These are phyloP conservation scores for Seriola rivoliana DNA, from an alignment of 2,113 vertebrate species.

Conservation along the genomic window DNA sequence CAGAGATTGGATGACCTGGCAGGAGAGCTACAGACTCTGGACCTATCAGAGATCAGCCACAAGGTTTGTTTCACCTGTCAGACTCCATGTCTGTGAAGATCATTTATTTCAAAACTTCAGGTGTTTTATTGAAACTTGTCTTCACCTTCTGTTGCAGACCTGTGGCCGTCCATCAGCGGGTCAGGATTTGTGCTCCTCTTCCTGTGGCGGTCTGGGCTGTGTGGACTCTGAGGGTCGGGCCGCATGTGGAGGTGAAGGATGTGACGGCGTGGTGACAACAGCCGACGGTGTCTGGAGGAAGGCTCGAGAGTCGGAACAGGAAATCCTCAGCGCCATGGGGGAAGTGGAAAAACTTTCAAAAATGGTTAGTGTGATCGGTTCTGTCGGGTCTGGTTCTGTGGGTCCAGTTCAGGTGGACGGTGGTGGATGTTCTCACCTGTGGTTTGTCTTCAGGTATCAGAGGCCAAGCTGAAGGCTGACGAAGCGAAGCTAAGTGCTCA, in stretches of 20 bases:
- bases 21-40: conserved; percentile 92
- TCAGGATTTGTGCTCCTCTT: conserved; percentile 82
- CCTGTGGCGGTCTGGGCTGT: conserved; percentile 91
- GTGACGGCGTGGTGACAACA: conserved; percentile 85
- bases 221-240: conserved; percentile 83
- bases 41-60: conserved; percentile 84
- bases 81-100: too few species aligned
- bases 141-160: conserved; percentile 78
- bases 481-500: conserved; percentile 93
- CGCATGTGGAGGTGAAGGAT: conserved; percentile 91
- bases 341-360: conserved; percentile 95
- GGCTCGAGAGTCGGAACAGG: conserved; percentile 90
- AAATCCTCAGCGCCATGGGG: conserved; percentile 90
- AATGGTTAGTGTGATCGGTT: conserved; percentile 85
- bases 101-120: too few species aligned
- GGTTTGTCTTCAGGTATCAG: conserved; percentile 86
- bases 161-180: conserved; percentile 87
- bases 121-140: too few species aligned
- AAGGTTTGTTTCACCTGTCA: conserved; percentile 44
- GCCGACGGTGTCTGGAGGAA: conserved; percentile 89
- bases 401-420: not conserved
- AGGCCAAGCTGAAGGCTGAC: conserved; percentile 93
- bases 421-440: not conserved
- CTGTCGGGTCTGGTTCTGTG: not conserved
- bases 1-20: conserved; percentile 92